These are phyloP conservation scores for Natrix natrix DNA, from an alignment of 2,797 vertebrate genomes.

Conservation along the genomic window DNA sequence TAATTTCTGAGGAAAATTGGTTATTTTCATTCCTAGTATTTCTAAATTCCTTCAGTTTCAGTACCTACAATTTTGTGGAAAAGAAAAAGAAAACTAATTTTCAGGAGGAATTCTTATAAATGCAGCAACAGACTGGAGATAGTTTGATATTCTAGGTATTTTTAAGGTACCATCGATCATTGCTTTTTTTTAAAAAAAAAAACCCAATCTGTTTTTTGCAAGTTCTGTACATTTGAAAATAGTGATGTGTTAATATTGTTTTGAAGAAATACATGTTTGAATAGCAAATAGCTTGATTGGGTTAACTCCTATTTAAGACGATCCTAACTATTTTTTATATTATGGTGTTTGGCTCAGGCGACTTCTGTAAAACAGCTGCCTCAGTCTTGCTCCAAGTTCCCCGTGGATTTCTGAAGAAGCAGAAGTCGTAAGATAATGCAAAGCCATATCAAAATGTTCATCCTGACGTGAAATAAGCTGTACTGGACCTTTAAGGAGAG, in stretches of 20 bases:
- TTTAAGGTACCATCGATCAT: conserved; percentile 73
- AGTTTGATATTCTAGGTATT: conserved; percentile 72
- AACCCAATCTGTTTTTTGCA: conserved; percentile 63
- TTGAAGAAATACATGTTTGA: conserved; percentile 62
- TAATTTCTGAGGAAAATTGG: conserved; percentile 56
- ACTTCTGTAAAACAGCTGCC: background rate
- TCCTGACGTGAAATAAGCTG: background rate
- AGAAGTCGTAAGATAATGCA: background rate
- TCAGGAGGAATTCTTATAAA: conserved; percentile 68
- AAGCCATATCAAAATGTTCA: background rate
- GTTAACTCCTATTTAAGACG: conserved; percentile 38
- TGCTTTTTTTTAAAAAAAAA: conserved; percentile 49
- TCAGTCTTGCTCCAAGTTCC: background rate
- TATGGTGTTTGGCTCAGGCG: background rate
- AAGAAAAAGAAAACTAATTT: conserved; percentile 69
- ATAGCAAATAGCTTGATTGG: conserved; percentile 65
- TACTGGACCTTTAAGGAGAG: background rate
- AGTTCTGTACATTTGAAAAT: conserved; percentile 65
- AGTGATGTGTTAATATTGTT: conserved; percentile 63
- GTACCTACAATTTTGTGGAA: conserved; percentile 70
- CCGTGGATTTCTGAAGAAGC: background rate
- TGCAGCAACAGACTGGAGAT: conserved; percentile 68
- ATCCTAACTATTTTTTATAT: background rate
- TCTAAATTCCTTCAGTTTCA: conserved; percentile 70
- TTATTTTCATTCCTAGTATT: conserved; percentile 74